Evolutionary conservation across 2,113 vertebrate species (phyloP).

Genomic region (Cyanoramphus novaezelandiae): DNA sequence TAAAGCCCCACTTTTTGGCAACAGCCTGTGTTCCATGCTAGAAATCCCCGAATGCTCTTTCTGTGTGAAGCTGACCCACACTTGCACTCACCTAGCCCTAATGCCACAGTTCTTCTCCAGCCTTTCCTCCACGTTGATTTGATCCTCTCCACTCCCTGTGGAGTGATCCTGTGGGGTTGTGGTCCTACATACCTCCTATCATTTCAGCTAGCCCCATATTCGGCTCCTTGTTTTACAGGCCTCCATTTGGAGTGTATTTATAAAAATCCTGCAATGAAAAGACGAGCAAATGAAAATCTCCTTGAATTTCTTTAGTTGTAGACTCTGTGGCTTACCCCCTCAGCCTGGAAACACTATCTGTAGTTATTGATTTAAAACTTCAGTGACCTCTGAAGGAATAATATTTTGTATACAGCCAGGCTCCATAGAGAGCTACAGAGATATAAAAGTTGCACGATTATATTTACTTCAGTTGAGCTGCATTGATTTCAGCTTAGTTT

Average conservation of each 20-base stretch:
- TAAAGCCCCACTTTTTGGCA: background rate
- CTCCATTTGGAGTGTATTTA: background rate
- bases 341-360: background rate
- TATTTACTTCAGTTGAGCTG: background rate
- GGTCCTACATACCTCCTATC: background rate
- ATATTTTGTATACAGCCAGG: background rate
- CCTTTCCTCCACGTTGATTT: background rate
- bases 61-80: no score
- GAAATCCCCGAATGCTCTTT: fast-evolving
- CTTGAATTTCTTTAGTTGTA: background rate
- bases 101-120: background rate
- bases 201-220: background rate
- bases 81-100: background rate
- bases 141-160: background rate
- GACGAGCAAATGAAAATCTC: background rate
- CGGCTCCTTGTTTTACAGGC: background rate
- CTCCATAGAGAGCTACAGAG: background rate
- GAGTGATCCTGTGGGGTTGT: background rate
- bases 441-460: background rate
- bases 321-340: background rate
- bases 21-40: fast-evolving
- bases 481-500: slow-evolving; percentile 3
- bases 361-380: background rate
- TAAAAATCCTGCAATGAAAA: background rate
- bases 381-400: background rate